Base-by-base conservation (phyloP, 2,797 vertebrate species). In the Pseudochaenichthys georgianus region DNA sequence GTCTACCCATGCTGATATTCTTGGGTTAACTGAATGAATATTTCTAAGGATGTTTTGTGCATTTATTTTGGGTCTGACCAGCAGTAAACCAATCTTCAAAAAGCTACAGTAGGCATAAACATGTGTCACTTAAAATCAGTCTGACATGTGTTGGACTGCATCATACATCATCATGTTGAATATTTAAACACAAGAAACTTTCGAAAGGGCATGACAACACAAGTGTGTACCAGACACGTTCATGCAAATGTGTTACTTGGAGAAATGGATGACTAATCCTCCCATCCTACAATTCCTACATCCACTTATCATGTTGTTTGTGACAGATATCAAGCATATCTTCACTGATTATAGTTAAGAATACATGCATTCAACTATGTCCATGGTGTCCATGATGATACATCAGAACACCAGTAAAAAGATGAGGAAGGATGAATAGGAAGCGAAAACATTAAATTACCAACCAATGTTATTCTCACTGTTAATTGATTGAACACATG, bases 401-500 rank as follows among this genome's bases (percentile, higher is more conserved):
- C 16, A 64, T 65, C 62, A 80, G 71, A 64, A 72, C 51, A 43
- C 28, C 52, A 72, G 43, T 70, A 48, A 82, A 53, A 75, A 79
- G 43, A 64, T 34, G 38, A 77, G 38, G 54, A 68, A 47, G 54
- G 42, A 77, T 50, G 64, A 48, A 65, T 2, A 59, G 55, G 58
- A 70, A 48, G 15, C 45, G 1, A 77, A 89, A 77, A 81, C 73
- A 82, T 77, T 34, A 65, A 75, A 81, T 85, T 77, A 76, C 58
- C 41, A 59, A 65, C 52, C 77, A 86, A 80, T 73, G 67, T 84
- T 87, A 51, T 82, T 85, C 77, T 83, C 46, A 23, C 64, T 80
- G 21, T 61, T 88, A 87, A 88, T 83, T 90, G 85, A 85, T 86
- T 82, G 81, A 88, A 87, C 82, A 82, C 53, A 7, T 68, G 74